Evolutionary conservation across 2,797 vertebrate species (phyloP).

Genomic region (Takifugu rubripes): DNA sequence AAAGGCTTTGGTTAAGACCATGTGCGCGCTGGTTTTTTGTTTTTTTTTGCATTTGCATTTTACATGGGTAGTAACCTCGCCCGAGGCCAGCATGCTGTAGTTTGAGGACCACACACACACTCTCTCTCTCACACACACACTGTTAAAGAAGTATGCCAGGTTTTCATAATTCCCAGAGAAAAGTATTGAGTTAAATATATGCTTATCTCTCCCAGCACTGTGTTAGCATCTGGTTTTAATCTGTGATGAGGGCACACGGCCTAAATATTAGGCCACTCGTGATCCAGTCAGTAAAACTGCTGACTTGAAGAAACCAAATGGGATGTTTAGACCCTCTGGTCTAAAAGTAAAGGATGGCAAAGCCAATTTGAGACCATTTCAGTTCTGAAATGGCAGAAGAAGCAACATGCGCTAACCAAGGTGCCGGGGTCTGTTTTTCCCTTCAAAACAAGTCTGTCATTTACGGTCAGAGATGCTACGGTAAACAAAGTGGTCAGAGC

Average conservation of each 20-base stretch:
- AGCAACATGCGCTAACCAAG: too few relatives aligned
- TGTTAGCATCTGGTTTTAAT: neutral
- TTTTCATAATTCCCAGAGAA: too few relatives aligned
- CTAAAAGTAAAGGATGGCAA: too few relatives aligned
- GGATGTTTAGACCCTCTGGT: neutral
- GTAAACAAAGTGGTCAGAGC: constrained; percentile 1
- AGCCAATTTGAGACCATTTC: too few relatives aligned
- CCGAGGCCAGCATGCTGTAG: constrained; percentile 7
- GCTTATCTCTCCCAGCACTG: too few relatives aligned
- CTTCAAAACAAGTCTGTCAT: neutral
- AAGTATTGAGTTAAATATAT: too few relatives aligned
- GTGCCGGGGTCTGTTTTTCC: neutral
- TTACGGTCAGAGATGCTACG: constrained; percentile 6
- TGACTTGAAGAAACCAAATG: neutral
- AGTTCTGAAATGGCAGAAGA: too few relatives aligned
- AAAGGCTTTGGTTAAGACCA: constrained; percentile 22
- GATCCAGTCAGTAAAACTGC: neutral
- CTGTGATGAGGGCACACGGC: neutral
- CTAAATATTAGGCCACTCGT: neutral
- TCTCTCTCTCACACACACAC: neutral
- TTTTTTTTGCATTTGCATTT: constrained; percentile 24
- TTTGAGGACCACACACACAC: constrained; percentile 21
- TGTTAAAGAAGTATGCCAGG: neutral
- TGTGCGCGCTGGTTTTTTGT: constrained; percentile 1
- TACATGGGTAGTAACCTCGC: constrained; percentile 15